Conservation (phyloP, 2,797 vertebrate species). For the Xerus rutilus region DNA sequence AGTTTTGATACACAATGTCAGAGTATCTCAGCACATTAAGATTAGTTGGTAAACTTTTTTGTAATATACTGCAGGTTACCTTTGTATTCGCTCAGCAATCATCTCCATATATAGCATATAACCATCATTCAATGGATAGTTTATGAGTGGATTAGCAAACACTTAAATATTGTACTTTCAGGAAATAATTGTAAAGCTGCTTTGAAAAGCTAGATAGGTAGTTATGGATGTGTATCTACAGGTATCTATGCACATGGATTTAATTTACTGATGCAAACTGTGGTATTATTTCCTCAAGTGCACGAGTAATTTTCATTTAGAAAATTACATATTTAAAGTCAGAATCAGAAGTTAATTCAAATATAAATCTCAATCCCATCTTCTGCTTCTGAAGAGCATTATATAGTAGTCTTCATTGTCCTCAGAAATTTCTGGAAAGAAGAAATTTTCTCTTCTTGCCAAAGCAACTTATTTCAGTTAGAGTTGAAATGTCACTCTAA, state of each 20-base stretch:
- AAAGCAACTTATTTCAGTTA: conserved; percentile 65
- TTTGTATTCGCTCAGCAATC: background rate
- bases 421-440: conserved; percentile 62
- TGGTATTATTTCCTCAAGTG: background rate
- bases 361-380: background rate
- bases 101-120: background rate
- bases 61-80: background rate
- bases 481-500: conserved; percentile 73
- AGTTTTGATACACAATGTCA: background rate
- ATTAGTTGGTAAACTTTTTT: conserved; percentile 22
- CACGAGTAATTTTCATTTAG: background rate
- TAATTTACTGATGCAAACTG: background rate
- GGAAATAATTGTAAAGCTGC: background rate
- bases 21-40: background rate
- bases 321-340: background rate
- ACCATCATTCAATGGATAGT: background rate
- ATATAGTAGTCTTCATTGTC: background rate
- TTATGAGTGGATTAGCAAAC: conserved; percentile 31
- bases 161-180: conserved; percentile 8
- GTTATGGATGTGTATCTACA: background rate
- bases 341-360: conserved; percentile 36
- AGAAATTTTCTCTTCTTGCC: conserved; percentile 54
- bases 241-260: background rate
- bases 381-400: conserved; percentile 34
- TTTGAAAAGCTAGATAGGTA: conserved; percentile 3